Conservation (phyloP, 1,140 invertebrate species). For the Drosophila pseudoobscura region DNA sequence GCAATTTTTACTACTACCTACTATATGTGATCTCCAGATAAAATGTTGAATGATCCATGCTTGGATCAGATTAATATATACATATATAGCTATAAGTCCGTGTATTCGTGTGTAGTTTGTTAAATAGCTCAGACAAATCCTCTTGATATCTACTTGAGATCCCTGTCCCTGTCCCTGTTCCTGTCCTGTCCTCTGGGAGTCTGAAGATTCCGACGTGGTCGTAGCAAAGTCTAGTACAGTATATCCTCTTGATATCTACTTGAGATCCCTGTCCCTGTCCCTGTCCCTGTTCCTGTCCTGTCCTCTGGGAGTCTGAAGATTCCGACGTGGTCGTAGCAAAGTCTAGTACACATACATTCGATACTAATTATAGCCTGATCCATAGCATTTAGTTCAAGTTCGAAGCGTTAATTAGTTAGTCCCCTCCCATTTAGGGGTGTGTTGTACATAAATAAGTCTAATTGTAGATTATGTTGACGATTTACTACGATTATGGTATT, state of each 20-base stretch:
- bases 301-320: neutral
- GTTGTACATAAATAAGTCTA: slow-evolving; percentile 37
- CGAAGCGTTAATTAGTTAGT: slow-evolving; percentile 35
- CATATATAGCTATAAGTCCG: slow-evolving; percentile 41
- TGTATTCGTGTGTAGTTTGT: slow-evolving; percentile 48
- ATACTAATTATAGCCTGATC: slow-evolving; percentile 19
- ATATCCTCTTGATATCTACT: slow-evolving; percentile 23
- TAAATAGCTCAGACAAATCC: slow-evolving; percentile 60
- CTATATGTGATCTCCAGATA: slow-evolving; percentile 44
- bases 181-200: neutral
- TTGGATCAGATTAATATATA: slow-evolving; percentile 8
- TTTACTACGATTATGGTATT: neutral
- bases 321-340: neutral
- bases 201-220: neutral
- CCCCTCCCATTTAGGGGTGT: slow-evolving; percentile 17
- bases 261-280: neutral
- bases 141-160: neutral
- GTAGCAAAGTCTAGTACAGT: neutral
- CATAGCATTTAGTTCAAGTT: slow-evolving; percentile 32
- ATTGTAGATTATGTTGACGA: slow-evolving; percentile 28
- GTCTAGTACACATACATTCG: neutral
- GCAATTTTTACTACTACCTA: slow-evolving; percentile 23
- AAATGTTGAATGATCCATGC: slow-evolving; percentile 22
- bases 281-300: neutral
- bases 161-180: neutral